Evolutionary conservation across 2,113 vertebrate species (phyloP).

Genomic region (Halichoerus grypus): DNA sequence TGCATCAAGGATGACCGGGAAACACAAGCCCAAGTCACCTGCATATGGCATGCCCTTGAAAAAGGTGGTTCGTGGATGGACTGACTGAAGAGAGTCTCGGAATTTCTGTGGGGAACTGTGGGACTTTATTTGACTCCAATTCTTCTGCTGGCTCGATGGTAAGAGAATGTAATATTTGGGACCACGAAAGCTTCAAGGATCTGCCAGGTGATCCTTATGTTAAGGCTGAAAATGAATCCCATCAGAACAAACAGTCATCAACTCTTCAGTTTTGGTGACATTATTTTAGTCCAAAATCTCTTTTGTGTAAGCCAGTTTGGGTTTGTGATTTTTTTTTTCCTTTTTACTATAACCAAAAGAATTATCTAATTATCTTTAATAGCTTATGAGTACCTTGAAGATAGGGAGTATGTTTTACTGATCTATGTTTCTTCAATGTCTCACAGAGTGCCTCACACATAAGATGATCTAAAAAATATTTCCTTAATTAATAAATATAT

Average conservation of each 20-base stretch:
- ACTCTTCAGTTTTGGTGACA: neutral
- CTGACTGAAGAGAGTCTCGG: neutral
- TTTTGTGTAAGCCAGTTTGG: neutral
- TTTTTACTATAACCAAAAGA: neutral
- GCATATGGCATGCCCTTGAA: neutral
- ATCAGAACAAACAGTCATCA: neutral
- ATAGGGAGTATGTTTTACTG: neutral
- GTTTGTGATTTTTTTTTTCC: neutral
- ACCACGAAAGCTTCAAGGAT: neutral
- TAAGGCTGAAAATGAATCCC: neutral
- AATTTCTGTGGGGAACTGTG: neutral
- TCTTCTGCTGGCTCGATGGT: neutral
- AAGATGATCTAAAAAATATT: neutral
- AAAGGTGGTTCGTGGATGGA: neutral
- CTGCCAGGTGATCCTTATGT: too few relatives aligned
- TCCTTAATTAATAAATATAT: conserved; percentile 4
- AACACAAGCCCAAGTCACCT: neutral
- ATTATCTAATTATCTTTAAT: neutral
- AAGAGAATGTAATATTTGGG: neutral
- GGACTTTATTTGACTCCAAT: neutral
- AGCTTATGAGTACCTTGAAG: neutral
- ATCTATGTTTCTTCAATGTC: conserved; percentile 8
- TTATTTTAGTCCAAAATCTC: neutral
- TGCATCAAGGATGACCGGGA: neutral
- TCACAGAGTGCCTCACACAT: neutral